phyloP scores from a whole-genome alignment of 2,797 vertebrate genomes.

The Emydoidea blandingii region DNA sequence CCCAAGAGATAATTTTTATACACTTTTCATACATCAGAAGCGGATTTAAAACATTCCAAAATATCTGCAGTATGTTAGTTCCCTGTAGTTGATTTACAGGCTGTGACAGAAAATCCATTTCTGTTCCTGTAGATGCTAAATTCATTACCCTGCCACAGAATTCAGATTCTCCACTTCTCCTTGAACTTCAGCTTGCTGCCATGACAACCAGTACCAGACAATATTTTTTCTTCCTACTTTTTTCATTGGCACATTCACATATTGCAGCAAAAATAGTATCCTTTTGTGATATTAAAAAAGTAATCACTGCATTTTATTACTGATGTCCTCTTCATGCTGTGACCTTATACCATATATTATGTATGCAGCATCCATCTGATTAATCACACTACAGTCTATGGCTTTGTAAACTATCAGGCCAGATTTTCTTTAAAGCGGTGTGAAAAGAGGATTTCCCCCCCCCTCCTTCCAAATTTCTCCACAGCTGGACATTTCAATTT shows the following conservation, averaged over 20 bases:
- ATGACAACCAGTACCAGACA: conserved; percentile 77
- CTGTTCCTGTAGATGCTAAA: conserved; percentile 84
- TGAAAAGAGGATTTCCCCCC: conserved; percentile 18
- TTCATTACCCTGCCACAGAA: conserved; percentile 83
- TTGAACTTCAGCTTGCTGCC: conserved; percentile 80
- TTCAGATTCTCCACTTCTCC: conserved; percentile 79
- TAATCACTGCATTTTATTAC: neutral
- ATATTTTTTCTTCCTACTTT: conserved; percentile 68
- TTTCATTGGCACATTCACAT: conserved; percentile 65
- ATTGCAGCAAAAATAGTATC: conserved; percentile 62
- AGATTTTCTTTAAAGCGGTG: conserved; percentile 18
- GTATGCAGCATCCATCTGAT: conserved; percentile 11
- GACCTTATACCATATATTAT: neutral
- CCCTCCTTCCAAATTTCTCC: conserved; percentile 24
- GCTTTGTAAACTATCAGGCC: conserved; percentile 12
- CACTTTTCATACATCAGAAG: conserved; percentile 55
- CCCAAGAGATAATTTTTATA: conserved; percentile 54
- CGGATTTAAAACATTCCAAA: conserved; percentile 71
- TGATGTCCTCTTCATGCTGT: neutral
- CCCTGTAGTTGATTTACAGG: conserved; percentile 78
- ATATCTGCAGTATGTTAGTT: conserved; percentile 72
- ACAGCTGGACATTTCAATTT: conserved; percentile 27
- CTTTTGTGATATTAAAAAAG: conserved; percentile 55
- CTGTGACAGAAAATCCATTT: conserved; percentile 84
- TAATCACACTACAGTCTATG: conserved; percentile 25